A percentile compares a stretch with the other conserved stretches of the same genome.
phyloP scores from a whole-genome alignment of 2,888 invertebrate genomes.

The Latheticus oryzae region DNA sequence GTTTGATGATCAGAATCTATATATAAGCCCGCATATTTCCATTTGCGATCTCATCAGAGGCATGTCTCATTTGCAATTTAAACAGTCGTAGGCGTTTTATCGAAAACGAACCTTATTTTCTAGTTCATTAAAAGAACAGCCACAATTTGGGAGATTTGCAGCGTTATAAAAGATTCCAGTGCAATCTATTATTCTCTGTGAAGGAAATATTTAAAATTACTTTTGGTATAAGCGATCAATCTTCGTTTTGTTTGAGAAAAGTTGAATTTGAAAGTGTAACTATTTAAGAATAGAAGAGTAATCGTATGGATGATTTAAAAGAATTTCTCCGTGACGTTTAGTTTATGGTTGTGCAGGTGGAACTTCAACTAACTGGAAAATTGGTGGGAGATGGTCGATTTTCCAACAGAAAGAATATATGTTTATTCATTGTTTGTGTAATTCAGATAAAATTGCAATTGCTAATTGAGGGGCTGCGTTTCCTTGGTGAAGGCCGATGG shows the following conservation, averaged over 20 bases:
- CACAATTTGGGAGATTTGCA: constrained; percentile 2
- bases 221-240: constrained; percentile 23
- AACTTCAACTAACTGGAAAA: constrained; percentile 32
- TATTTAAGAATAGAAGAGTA: constrained; percentile 29
- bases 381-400: constrained; percentile 17
- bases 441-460: constrained; percentile 27
- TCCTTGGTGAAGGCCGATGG: constrained; percentile 20
- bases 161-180: too few relatives aligned
- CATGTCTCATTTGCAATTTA: constrained; percentile 40
- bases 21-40: constrained; percentile 35
- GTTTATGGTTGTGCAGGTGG: constrained; percentile 23
- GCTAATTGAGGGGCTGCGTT: constrained; percentile 14
- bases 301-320: constrained; percentile 27
- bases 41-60: constrained; percentile 27
- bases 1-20: constrained; percentile 20
- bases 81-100: constrained; percentile 12
- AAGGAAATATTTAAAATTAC: constrained; percentile 31
- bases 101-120: constrained; percentile 37
- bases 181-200: constrained; percentile 23
- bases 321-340: constrained; percentile 23
- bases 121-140: constrained; percentile 38
- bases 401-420: constrained; percentile 12
- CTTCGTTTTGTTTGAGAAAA: constrained; percentile 24
- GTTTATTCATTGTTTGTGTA: constrained; percentile 24
- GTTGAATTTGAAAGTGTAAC: constrained; percentile 27